These are phyloP conservation scores for Miniopterus natalensis DNA, from an alignment of 2,113 vertebrate species.

Conservation along the genomic window DNA sequence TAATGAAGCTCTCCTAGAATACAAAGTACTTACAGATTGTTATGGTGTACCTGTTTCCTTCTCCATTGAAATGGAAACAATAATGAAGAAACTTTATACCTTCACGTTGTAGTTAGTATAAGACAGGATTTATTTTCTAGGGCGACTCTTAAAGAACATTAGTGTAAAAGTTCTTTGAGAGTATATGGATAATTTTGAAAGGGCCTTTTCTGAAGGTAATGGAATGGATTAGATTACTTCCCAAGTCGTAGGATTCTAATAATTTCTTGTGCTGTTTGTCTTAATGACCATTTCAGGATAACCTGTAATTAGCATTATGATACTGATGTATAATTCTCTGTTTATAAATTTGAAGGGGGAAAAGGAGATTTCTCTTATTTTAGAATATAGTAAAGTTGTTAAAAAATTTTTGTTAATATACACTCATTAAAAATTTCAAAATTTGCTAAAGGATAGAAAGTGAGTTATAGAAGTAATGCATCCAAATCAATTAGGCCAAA, in stretches of 20 bases:
- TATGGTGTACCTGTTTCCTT: background rate
- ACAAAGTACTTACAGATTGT: background rate
- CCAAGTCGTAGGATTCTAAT: background rate
- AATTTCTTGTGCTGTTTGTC: background rate
- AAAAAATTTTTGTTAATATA: background rate
- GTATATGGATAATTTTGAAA: slow-evolving; percentile 43
- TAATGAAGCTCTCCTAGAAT: background rate
- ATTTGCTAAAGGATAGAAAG: background rate
- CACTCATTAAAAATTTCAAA: background rate
- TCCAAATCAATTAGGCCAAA: background rate
- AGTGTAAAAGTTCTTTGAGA: slow-evolving; percentile 10
- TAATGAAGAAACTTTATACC: background rate
- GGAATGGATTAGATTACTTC: slow-evolving; percentile 39
- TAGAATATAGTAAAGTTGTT: slow-evolving; percentile 22
- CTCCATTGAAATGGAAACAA: slow-evolving; percentile 15
- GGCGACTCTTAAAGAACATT: background rate
- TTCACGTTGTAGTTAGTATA: background rate
- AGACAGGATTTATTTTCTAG: slow-evolving; percentile 2
- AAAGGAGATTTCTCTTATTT: slow-evolving; percentile 64
- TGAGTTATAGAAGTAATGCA: slow-evolving; percentile 56
- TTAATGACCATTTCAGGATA: slow-evolving; percentile 18
- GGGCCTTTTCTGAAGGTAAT: slow-evolving; percentile 21
- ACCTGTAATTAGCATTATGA: background rate
- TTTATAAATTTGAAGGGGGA: slow-evolving; percentile 12
- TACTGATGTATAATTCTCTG: background rate